Evolutionary conservation across 2,113 vertebrate species (phyloP), one percentile per base, ranked within the genome.

Genomic region (Sisor rabdophorus): DNA sequence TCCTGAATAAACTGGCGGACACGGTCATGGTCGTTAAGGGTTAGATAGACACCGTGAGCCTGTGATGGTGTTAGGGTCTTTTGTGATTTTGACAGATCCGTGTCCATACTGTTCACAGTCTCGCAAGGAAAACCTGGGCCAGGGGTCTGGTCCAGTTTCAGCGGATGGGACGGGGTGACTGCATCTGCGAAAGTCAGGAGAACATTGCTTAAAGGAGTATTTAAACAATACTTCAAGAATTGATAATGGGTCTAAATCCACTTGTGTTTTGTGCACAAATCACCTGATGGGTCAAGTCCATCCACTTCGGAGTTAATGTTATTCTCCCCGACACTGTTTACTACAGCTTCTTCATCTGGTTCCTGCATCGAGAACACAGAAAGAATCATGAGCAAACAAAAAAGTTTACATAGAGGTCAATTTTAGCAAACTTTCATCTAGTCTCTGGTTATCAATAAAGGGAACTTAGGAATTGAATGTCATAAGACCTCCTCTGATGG

Each of bases 1-100:
- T 99, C 97, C 74, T 98, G 97, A 83, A 99, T 92, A 82, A 99
- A 99, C 78, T 98, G 96, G 30, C 97, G 90, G 87, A 99, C 95
- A 86, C 93, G 93, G 87, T 98, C 97, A 0, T 98, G 97, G 89
- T 98, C 97, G 3, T 93, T 96, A 28, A 98, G 93, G 5, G 96
- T 95, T 81, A 99, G 90, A 86, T 94, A 97, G 26, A 91, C 90
- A 73, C 97, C 97, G 54, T 93, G 96, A 83, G 89, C 90, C 44
- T 74, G 72, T n/a, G 72, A 20, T 0, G 83, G 81, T 13, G 79
- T 53, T 3, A 70, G 86, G n/a, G 85, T 58, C 68, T 71, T 79
- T 50, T 75, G 71, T 7, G 53, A 26, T 53, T 19, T 73, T 1
- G 52, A 59, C 9, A 30, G 17, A 22, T 60, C 54, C 68, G 15